Base-by-base conservation (phyloP, 2,888 invertebrate species). In the Anarsia innoxiella region DNA sequence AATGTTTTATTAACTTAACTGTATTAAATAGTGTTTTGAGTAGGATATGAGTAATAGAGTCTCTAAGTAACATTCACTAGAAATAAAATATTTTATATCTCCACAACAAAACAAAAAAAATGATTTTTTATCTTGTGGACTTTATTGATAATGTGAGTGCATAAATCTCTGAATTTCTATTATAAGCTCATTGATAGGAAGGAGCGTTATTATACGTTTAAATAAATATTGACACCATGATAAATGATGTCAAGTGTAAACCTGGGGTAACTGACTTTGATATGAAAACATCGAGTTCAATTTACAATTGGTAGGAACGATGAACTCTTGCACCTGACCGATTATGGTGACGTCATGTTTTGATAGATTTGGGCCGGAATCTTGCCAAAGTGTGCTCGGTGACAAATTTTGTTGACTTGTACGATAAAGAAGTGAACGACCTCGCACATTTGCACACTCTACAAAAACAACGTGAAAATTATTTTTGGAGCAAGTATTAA, bases 341-440 rank as follows among this genome's bases (percentile, higher is more conserved):
- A 40, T 40, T 37, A 34, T 23, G 32, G 34, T 29, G 16, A 32
- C 28, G 29, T 14, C 23, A 32, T 40, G 37, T 37, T 40, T 37
- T 40, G 31, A 30, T 28, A 10, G 14, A 30, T 30, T 23, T 23
- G 13, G 31, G 9, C 10, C 5, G 19, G 16, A 26, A 28, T 33
- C 15, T n/a, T 8, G 19, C 19, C 28, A n/a, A 23, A 28, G 37
- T 40, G 48, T 40, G 45, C 44, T 32, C 44, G 46, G 47, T 49
- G 51, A 55, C 44, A 44, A 59, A 51, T 56, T 64, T 60, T 61
- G 57, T 53, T 48, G 48, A 64, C 40, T 55, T 41, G 53, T 44
- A 45, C 60, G 76, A 78, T 76, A 74, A 69, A 66, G 51, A 62
- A 66, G 77, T 74, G 64, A 79, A 74, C 46, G 73, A 77, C 73